These are phyloP conservation scores for Rhamphomyia laevipes DNA, from an alignment of 2,888 invertebrate species.

Conservation along the genomic window DNA sequence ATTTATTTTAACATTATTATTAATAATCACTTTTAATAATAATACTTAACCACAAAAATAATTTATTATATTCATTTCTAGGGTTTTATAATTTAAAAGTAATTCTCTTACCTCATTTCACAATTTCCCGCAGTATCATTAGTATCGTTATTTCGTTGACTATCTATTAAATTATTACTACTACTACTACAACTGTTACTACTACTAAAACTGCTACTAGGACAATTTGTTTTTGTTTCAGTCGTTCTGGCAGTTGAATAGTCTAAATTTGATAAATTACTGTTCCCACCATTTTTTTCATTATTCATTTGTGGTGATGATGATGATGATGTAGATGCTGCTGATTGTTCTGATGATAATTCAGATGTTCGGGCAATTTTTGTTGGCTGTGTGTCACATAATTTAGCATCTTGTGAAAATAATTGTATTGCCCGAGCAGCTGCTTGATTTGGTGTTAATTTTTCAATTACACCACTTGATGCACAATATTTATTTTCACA, in stretches of 20 bases:
- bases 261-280: too few relatives aligned
- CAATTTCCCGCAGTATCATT: too few relatives aligned
- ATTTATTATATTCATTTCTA: too few relatives aligned
- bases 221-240: too few relatives aligned
- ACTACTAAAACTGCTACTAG: background rate
- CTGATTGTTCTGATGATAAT: slow-evolving; percentile 3
- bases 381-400: slow-evolving; percentile 62
- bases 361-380: slow-evolving; percentile 54
- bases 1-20: too few relatives aligned
- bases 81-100: too few relatives aligned
- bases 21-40: too few relatives aligned
- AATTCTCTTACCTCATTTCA: too few relatives aligned
- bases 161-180: too few relatives aligned
- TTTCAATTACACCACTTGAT: slow-evolving; percentile 71
- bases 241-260: too few relatives aligned
- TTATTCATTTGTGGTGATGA: background rate
- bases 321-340: background rate
- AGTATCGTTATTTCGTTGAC: too few relatives aligned
- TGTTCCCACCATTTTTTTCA: background rate
- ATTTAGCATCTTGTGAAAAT: slow-evolving; percentile 69
- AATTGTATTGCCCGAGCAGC: slow-evolving; percentile 81
- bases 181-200: background rate
- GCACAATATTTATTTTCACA: slow-evolving; percentile 83
- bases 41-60: too few relatives aligned
- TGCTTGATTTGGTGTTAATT: slow-evolving; percentile 76